Base-by-base conservation (phyloP, 2,797 vertebrate genomes). In the Eospalax fontanierii region DNA sequence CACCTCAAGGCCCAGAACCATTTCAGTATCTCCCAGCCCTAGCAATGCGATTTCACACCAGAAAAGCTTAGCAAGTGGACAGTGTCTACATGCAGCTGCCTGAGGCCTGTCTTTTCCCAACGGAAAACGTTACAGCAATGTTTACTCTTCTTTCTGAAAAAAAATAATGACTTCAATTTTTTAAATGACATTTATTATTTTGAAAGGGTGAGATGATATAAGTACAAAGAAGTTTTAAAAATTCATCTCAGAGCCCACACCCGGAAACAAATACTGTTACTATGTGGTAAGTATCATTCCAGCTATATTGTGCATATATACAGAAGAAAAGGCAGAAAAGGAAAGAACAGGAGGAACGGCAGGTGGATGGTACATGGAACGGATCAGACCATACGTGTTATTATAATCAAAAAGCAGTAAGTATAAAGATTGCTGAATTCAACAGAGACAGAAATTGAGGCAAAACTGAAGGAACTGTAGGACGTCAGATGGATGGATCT, bases 111-210 rank as follows among this genome's bases (percentile, higher is more conserved):
- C n/a, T 90, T 94, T 91, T 70, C 40, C 40, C 79, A n/a, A 68
- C n/a, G 63, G 30, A 84, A 92, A 81, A 10, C 71, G 87, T 92
- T 38, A 57, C 28, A 46, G 86, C 4, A 21, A 76, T 2, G 15
- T 63, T 30, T n/a, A 63, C 16, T 9, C 40, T 30, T 11, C 10
- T 89, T 89, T 89, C 78, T 93, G 89, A 82, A 97, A 96, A n/a
- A 94, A 61, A 97, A 96, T 46, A 85, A 95, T 68, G 87, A 96
- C 89, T 95, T 96, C 87, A 91, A n/a, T 35, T 50, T 35, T 81
- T 94, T 87, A 84, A 83, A 90, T 33, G 38, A 79, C 54, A 15
- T 97, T 97, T 96, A 97, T 97, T 97, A 89, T 82, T 95, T 90
- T 87, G 66, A 89, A 90, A 81, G 92, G 68, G 40, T 22, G 24